Percentiles rank a stretch among this genome's conserved stretches.
Evolutionary conservation across 2,797 vertebrate genomes (phyloP).

Genomic region (Pyrocephalus nanus): DNA sequence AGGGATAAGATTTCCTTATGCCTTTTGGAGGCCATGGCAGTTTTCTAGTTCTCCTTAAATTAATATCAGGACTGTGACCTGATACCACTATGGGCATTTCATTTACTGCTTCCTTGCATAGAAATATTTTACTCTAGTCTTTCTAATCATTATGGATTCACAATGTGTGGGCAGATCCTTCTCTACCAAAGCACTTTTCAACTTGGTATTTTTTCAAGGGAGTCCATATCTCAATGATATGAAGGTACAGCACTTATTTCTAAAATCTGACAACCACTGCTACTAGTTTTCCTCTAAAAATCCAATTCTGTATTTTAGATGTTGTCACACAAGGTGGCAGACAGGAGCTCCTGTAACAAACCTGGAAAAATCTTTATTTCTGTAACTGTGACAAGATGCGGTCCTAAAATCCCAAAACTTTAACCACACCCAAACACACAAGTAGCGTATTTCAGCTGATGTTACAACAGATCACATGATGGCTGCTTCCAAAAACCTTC

Average conservation of each 20-base stretch:
- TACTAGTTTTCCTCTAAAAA: not conserved
- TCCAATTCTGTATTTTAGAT: not conserved
- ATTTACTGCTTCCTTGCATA: not conserved
- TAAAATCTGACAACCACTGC: accelerated
- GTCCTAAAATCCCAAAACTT: not conserved
- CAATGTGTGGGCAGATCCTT: not conserved
- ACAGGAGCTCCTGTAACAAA: not conserved
- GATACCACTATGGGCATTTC: not conserved
- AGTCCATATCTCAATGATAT: not conserved
- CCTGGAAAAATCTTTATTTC: not conserved
- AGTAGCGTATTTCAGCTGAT: not conserved
- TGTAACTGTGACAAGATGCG: not conserved
- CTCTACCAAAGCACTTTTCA: not conserved
- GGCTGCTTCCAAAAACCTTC: not conserved
- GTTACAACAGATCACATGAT: not conserved
- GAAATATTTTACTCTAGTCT: not conserved
- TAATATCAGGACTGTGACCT: not conserved
- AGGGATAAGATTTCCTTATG: not conserved
- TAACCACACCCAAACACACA: not conserved
- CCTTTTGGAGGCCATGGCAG: not conserved
- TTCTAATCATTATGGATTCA: not conserved
- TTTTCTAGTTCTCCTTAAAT: not conserved
- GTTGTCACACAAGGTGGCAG: slow-evolving; percentile 69
- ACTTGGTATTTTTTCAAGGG: not conserved
- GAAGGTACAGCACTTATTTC: not conserved